Base-by-base conservation (phyloP, 2,113 vertebrate genomes). In the Megatriorchis doriae region DNA sequence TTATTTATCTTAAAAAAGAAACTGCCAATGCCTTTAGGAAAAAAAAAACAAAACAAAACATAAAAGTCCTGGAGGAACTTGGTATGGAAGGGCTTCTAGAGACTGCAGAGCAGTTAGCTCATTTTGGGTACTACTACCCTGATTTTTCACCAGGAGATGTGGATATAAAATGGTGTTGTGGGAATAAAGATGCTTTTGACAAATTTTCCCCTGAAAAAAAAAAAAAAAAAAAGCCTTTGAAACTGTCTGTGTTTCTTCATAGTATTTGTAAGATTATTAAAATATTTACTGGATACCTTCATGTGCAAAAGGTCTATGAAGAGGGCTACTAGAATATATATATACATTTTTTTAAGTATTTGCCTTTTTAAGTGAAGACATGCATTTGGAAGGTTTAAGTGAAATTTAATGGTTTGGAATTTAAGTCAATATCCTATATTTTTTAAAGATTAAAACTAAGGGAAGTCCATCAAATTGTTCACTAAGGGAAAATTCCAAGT, bases 11-110 rank as follows among this genome's bases (percentile, higher is more conserved):
- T 56, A 50, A 38, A 47, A 72, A 93, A 78, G 17, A 26, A 78
- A 40, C 3, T 18, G 7, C 7, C 4, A 25, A 8, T 63, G 16
- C 11, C 38, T 88, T 81, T 18, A 17, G 27, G 20, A 4, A 1
- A 14, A 4, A 1, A 14, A 34, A 31, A 43, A n/a, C 3, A 1
- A 14, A 34, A 20, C 32, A n/a, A 10, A 34, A 13, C 9, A 16
- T 9, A 47, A n/a, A 91, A 81, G 55, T 61, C 7, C 40, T 21
- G 27, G 25, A 82, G 9, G 38, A 88, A 12, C 4, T 50, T 56
- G 21, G 23, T 40, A 16, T 55, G 43, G 48, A 83, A 68, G 4
- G 27, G 16, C 8, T 91, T 50, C 25, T 61, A 53, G 34, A 77
- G 27, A 3, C 2, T 31, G 34, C 23, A 61, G 55, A 68, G 32